Evolutionary conservation across 2,888 invertebrate genomes (phyloP), one percentile per base, ranked within the genome.

Genomic region (Furcula furcula): DNA sequence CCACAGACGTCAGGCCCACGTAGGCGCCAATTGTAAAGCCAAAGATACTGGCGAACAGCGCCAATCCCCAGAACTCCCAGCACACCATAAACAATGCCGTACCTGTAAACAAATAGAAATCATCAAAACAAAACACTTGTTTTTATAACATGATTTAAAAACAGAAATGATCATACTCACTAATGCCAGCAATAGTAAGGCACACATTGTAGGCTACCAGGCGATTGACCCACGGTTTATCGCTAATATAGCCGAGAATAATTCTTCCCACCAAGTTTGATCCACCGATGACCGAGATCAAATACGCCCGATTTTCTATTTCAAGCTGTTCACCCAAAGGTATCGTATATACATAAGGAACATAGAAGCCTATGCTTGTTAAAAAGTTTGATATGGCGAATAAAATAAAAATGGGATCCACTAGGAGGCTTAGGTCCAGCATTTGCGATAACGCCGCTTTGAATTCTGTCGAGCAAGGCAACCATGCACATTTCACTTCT

Each of bases 11-110:
- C 31, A 98, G 90, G n/a, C 98, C 97, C 29, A 98, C 98, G 76
- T 98, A 98, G 38, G 98, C 98, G 51, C 98, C 97, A 62, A 97
- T 96, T 10, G 96, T 95, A 65, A 97, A 95, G 32, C 98, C 98
- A 72, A 95, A 98, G 6, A 93, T 90, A 19, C 91, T 90, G 13
- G 95, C 93, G 78, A 97, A 98, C 34, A 94, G 60, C 11, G 93
- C 92, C 59, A 98, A 90, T 5, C 94, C 89, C 63, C 90, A 82
- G 76, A 95, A 97, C 57, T 92, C 92, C 55, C 78, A 77, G 78
- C 95, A 96, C 48, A 93, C 91, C 69, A 94, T 93, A 71, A 95
- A 94, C 62, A 97, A 74, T 20, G 93, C 92, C 13, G 98, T 98
- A 42, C 94, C 96, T 94, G 89, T 25, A 71, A 76, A 22, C 12